Percentiles rank a stretch among this genome's conserved stretches.
Conservation (phyloP, 2,888 invertebrate species). For the Rhingia rostrata region DNA sequence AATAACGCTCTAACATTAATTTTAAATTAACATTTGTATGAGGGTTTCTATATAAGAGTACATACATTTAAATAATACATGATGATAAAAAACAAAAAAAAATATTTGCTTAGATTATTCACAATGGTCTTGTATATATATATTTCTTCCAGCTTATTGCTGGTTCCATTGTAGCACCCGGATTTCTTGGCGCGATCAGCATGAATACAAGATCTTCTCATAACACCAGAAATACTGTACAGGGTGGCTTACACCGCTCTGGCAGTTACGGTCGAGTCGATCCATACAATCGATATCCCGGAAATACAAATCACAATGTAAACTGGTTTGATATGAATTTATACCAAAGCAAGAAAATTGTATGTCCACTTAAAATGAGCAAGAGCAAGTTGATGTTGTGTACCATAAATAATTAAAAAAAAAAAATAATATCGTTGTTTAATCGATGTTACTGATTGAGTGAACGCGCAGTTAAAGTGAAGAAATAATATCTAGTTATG, state of each 20-base stretch:
- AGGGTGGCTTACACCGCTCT: constrained; percentile 74
- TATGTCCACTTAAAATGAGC: constrained; percentile 32
- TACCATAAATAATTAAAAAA: constrained; percentile 41
- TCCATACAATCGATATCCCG: constrained; percentile 72
- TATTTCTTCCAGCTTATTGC: constrained; percentile 80
- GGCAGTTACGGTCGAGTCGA: constrained; percentile 67
- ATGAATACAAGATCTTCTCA: constrained; percentile 80
- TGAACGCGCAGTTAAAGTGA: constrained; percentile 37
- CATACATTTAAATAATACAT: constrained; percentile 72
- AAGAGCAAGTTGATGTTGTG: constrained; percentile 69
- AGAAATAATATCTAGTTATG: constrained; percentile 61
- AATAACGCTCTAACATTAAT: not conserved
- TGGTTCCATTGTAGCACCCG: constrained; percentile 82
- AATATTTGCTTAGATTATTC: constrained; percentile 34
- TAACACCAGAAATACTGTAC: constrained; percentile 77
- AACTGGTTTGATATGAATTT: constrained; percentile 72
- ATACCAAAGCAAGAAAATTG: constrained; percentile 23
- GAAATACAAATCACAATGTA: constrained; percentile 73
- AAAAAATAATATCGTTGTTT: constrained; percentile 18
- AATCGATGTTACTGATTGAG: constrained; percentile 49
- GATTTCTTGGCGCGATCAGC: constrained; percentile 81
- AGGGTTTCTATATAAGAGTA: constrained; percentile 57
- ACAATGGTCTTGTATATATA: constrained; percentile 68
- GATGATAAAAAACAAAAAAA: constrained; percentile 22
- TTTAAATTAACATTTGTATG: not conserved